Conservation (phyloP, 2,888 invertebrate genomes). For the Sesamia inferens region DNA sequence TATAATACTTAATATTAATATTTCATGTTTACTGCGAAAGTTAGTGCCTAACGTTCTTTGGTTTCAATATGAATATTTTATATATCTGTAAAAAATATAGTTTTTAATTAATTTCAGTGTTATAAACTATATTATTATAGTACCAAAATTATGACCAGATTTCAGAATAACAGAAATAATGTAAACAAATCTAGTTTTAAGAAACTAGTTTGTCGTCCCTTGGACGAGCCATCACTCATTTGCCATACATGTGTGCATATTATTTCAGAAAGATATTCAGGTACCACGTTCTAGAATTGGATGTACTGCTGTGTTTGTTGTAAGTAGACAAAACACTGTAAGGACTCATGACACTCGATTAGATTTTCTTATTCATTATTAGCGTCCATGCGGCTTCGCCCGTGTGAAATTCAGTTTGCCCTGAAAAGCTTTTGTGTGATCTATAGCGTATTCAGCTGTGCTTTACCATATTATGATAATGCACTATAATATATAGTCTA, state of each 20-base stretch:
- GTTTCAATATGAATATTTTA: neutral
- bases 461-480: too few species aligned
- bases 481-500: too few species aligned
- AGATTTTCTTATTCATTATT: neutral
- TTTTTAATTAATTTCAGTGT: constrained; percentile 4
- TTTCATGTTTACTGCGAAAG: constrained; percentile 34
- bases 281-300: neutral
- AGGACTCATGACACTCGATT: neutral
- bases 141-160: neutral
- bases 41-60: constrained; percentile 1
- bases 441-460: too few species aligned
- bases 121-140: neutral
- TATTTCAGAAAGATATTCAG: neutral
- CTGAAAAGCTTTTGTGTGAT: too few species aligned
- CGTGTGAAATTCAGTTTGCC: too few species aligned
- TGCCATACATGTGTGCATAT: neutral
- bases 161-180: constrained; percentile 1
- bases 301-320: neutral
- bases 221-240: neutral
- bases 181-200: neutral
- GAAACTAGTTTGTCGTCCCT: neutral
- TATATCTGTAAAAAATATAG: neutral
- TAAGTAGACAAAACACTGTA: neutral
- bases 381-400: too few species aligned
- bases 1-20: constrained; percentile 35